These are phyloP conservation scores for Saccostrea cuccullata DNA, from an alignment of 1,140 invertebrate species.

Conservation along the genomic window DNA sequence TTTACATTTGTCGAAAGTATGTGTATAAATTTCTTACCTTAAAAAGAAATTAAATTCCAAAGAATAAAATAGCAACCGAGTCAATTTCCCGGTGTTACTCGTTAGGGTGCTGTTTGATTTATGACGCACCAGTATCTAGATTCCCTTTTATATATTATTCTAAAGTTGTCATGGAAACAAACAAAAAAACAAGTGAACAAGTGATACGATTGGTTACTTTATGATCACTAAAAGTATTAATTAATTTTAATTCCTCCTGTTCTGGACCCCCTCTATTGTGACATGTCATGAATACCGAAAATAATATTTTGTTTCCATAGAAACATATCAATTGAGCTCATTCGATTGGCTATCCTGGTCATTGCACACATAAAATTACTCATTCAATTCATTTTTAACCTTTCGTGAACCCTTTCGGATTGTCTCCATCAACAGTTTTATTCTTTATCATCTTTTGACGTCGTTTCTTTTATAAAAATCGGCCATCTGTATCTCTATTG, in stretches of 20 bases:
- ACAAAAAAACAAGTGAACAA: too few species aligned
- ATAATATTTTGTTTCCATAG: neutral
- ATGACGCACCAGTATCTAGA: neutral
- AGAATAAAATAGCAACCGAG: neutral
- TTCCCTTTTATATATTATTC: neutral
- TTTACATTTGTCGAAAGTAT: neutral
- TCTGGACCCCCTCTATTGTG: neutral
- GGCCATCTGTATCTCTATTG: too few species aligned
- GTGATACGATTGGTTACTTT: neutral
- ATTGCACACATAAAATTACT: neutral
- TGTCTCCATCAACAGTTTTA: too few species aligned
- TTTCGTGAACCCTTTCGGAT: too few species aligned
- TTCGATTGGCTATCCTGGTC: neutral
- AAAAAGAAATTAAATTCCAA: constrained; percentile 26
- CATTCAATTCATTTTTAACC: too few species aligned
- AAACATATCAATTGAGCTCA: constrained; percentile 11
- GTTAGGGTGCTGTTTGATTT: neutral
- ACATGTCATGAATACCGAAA: neutral
- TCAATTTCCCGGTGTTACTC: neutral
- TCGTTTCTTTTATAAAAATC: too few species aligned
- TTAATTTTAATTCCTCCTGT: neutral
- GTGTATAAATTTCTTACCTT: neutral
- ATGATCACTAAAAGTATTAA: neutral
- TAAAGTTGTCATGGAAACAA: constrained; percentile 2
- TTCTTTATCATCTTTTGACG: too few species aligned